Conservation (phyloP, 2,797 vertebrate species). For the Coluber constrictor region DNA sequence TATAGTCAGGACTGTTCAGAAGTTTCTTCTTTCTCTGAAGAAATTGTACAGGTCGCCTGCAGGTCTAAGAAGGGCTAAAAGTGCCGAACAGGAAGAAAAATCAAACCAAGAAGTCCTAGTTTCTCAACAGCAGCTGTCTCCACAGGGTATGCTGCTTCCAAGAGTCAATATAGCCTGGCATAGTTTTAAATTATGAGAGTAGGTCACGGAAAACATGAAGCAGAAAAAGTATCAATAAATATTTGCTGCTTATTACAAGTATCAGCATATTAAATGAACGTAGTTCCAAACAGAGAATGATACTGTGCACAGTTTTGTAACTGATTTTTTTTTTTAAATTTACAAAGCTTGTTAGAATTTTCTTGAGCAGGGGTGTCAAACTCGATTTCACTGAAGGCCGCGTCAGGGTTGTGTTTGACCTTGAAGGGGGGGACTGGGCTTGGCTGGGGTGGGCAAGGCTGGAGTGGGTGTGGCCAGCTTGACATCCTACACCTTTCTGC, state of each 20-base stretch:
- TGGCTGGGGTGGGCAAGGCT: too few species aligned
- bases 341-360: background rate
- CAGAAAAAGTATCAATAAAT: constrained; percentile 4
- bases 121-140: constrained; percentile 22
- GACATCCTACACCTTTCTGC: too few species aligned
- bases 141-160: constrained; percentile 18
- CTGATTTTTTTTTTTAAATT: background rate
- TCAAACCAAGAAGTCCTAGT: constrained; percentile 26
- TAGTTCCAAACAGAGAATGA: background rate
- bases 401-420: too few species aligned
- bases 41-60: background rate
- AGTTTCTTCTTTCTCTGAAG: background rate
- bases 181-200: constrained; percentile 38
- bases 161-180: constrained; percentile 1
- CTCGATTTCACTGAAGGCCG: too few species aligned
- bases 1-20: background rate
- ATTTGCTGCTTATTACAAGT: constrained; percentile 11
- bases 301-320: background rate
- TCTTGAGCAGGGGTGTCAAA: background rate
- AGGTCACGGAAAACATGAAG: constrained; percentile 17
- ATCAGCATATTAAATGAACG: background rate
- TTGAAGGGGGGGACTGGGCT: too few species aligned
- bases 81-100: background rate
- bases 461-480: too few species aligned
- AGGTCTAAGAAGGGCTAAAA: background rate